Evolutionary conservation across 2,113 vertebrate species (phyloP).

Genomic region (Onychostoma macrolepis): DNA sequence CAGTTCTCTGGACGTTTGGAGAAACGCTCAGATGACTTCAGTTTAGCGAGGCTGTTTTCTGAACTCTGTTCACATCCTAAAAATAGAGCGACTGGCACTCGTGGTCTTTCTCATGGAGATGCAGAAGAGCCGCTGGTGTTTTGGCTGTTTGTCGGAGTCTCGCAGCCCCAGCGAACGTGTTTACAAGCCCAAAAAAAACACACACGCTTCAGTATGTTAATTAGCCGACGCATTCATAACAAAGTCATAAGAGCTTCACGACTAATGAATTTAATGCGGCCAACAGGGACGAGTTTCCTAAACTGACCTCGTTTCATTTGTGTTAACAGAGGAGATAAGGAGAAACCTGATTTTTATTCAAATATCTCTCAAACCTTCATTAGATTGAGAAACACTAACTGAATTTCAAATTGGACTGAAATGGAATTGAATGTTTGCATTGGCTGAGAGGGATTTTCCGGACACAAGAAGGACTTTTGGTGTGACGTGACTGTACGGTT

Average conservation of each 20-base stretch:
- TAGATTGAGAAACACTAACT: not conserved
- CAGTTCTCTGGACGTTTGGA: not conserved
- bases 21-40: not conserved
- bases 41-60: not conserved
- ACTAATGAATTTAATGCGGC: not conserved
- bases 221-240: not conserved
- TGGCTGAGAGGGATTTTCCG: not conserved
- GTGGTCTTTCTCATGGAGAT: not conserved
- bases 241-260: not conserved
- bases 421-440: not conserved
- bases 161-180: not conserved
- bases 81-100: conserved; percentile 27
- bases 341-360: not conserved
- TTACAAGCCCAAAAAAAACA: not conserved
- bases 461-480: not conserved
- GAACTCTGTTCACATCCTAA: conserved; percentile 13
- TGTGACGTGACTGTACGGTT: not conserved
- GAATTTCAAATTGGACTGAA: not conserved
- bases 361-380: not conserved
- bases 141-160: not conserved
- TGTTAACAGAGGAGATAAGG: not conserved
- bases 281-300: not conserved
- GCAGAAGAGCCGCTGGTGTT: not conserved
- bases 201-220: not conserved
- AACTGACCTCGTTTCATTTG: not conserved